phyloP scores from a whole-genome alignment of 1,140 invertebrate species.

The Triops longicaudatus region DNA sequence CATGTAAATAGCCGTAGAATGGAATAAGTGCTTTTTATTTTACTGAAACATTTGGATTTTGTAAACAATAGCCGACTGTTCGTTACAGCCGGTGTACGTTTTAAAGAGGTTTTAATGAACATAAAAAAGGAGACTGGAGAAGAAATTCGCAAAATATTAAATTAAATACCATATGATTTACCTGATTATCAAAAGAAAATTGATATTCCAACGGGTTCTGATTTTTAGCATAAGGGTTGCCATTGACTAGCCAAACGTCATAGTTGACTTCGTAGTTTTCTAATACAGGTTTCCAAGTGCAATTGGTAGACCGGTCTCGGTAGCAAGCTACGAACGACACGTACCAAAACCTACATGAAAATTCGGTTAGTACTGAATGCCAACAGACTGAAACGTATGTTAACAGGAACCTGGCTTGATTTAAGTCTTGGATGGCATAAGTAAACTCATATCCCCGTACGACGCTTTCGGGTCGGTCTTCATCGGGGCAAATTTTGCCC shows the following conservation, averaged over 20 bases:
- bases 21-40: too few relatives aligned
- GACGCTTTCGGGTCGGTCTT: conserved; percentile 74
- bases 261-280: conserved; percentile 58
- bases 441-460: conserved; percentile 85
- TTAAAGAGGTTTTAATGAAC: too few relatives aligned
- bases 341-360: conserved; percentile 79
- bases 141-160: conserved; percentile 4
- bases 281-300: conserved; percentile 70
- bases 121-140: too few relatives aligned
- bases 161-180: conserved; percentile 32
- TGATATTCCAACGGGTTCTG: conserved; percentile 85
- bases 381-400: not conserved
- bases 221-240: conserved; percentile 74
- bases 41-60: not conserved
- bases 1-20: too few relatives aligned
- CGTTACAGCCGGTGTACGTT: too few relatives aligned
- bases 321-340: conserved; percentile 87
- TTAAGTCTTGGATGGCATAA: conserved; percentile 77
- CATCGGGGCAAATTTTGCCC: conserved; percentile 70
- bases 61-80: too few relatives aligned
- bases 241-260: conserved; percentile 93
- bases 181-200: conserved; percentile 89
- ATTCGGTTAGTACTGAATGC: not conserved
- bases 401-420: conserved; percentile 66
- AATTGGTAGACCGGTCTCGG: conserved; percentile 58